Evolutionary conservation across 1,140 invertebrate genomes (phyloP), one percentile per base, ranked within the genome.

Genomic region (Tetramorium parvispinum): DNA sequence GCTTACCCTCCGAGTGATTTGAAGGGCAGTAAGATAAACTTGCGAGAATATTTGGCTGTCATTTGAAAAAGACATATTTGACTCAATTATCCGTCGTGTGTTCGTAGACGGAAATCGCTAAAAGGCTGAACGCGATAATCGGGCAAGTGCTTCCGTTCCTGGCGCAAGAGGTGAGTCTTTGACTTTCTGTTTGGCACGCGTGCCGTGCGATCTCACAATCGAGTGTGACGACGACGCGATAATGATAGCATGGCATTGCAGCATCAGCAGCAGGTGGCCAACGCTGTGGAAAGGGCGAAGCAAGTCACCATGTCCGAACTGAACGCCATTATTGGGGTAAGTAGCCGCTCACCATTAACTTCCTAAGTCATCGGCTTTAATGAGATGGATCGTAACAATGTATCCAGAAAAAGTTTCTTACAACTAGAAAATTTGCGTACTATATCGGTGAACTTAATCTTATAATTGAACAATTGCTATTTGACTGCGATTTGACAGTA

Each of bases 271-370:
- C 98, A 99, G 96, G 98, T 99, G 78, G 98, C 98, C 16, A 97
- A 97, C 86, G 98, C 98, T 4, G 98, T 99, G 40, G 98, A 99
- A 92, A 96, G 98, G 95, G 98, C 98, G 55, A 99, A 99, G 95
- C 98, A 99, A 96, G 98, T 99, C 89, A 99, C 98, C 87, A 98
- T 99, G 97, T 97, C 98, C 59, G 98, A 99, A 96, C 96, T 99
- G 86, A 99, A 98, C 95, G 97, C 97, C 89, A 98, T 98, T 92
- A 98, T 98, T 93, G 97, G 97, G 96, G 97, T 98, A 96, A 97
- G 97, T 96, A 89, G 75, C 73, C 59, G 71, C 59, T 71, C 82
- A 68, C 63, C 51, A 78, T 89, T 73, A 82, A 77, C 55, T 78
- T 85, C 18, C 21, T 37, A 59, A 55, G 68, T 73, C 40, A 71